Evolutionary conservation across 2,797 vertebrate species (phyloP).

Genomic region (Syngnathus acus): DNA sequence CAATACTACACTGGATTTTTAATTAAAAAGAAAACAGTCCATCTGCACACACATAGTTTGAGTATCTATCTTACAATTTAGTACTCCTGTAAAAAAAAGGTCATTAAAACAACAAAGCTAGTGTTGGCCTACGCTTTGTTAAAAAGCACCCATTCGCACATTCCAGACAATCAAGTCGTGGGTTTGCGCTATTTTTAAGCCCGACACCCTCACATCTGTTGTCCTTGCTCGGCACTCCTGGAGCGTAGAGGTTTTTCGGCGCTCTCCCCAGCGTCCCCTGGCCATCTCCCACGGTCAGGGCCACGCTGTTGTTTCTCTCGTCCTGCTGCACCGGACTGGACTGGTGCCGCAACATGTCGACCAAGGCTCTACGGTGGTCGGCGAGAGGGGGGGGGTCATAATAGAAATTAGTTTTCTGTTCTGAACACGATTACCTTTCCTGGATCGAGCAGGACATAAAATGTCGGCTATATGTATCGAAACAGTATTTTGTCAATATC

Average conservation of each 20-base stretch:
- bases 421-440: not conserved
- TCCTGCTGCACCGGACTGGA: conserved; percentile 80
- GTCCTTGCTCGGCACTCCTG: conserved; percentile 78
- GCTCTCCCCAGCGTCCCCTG: conserved; percentile 79
- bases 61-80: conserved; percentile 5
- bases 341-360: conserved; percentile 88
- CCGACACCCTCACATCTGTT: conserved; percentile 76
- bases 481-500: not conserved
- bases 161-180: not conserved
- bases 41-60: conserved; percentile 8
- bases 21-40: not conserved
- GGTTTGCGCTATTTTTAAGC: conserved; percentile 6
- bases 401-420: no score
- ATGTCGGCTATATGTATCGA: not conserved
- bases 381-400: no score
- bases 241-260: conserved; percentile 83
- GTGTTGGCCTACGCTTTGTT: not conserved
- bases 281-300: conserved; percentile 70
- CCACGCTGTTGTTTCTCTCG: conserved; percentile 85
- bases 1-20: not conserved
- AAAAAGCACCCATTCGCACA: not conserved
- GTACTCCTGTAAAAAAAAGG: not conserved
- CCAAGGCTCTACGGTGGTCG: conserved; percentile 72
- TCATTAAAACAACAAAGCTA: not conserved
- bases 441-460: not conserved